Percentiles rank a stretch among this genome's conserved stretches.
Conservation (phyloP, 2,797 vertebrate genomes). For the Hypotaenidia okinawae region DNA sequence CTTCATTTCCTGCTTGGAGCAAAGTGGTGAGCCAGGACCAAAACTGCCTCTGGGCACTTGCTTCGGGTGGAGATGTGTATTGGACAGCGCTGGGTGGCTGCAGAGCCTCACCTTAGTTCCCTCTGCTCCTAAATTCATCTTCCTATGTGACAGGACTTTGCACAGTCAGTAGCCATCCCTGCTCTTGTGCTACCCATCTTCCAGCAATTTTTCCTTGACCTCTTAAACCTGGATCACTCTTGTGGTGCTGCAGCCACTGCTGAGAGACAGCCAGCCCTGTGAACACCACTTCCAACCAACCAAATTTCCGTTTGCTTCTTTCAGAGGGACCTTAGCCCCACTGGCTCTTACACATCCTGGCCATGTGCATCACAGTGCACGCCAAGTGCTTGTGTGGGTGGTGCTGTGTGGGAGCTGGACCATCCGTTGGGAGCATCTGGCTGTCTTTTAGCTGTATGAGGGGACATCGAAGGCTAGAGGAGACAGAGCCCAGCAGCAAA, state of each 20-base stretch:
- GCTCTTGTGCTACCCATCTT: background rate
- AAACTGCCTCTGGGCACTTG: background rate
- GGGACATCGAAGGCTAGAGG: background rate
- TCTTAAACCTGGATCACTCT: background rate
- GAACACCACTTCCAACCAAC: background rate
- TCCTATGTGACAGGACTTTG: background rate
- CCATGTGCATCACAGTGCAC: background rate
- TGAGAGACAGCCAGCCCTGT: background rate
- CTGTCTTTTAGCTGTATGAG: background rate
- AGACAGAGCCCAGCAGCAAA: accelerated
- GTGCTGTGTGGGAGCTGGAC: background rate
- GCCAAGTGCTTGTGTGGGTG: accelerated
- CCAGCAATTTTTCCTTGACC: background rate
- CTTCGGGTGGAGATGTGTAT: background rate
- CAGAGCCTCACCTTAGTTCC: background rate
- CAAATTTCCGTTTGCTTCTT: background rate
- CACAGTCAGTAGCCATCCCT: background rate
- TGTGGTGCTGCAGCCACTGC: background rate
- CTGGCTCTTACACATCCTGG: background rate
- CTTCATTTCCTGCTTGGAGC: background rate
- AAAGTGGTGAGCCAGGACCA: background rate
- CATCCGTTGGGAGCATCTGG: accelerated
- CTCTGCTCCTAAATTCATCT: background rate
- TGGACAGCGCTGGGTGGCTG: background rate
- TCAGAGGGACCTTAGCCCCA: accelerated